Conservation (phyloP, 2,113 vertebrate species). For the Phyllopteryx taeniolatus region DNA sequence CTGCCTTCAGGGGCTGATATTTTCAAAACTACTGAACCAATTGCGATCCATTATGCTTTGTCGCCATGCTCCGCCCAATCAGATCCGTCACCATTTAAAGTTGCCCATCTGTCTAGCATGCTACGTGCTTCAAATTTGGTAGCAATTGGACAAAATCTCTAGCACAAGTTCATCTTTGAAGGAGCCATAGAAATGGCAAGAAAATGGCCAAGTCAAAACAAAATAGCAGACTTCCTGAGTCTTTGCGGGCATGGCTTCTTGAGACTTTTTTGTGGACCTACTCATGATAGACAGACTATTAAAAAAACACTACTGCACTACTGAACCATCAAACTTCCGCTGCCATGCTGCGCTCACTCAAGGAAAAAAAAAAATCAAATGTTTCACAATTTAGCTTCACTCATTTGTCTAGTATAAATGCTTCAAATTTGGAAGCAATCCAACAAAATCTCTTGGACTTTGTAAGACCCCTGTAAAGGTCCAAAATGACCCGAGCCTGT, state of each 20-base stretch:
- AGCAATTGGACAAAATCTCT: too few relatives aligned
- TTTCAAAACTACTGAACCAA: too few relatives aligned
- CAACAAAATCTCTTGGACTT: not conserved
- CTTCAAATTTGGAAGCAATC: not conserved
- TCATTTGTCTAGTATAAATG: not conserved
- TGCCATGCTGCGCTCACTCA: not conserved
- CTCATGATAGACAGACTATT: not conserved
- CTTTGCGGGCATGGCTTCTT: not conserved
- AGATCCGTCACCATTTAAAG: too few relatives aligned
- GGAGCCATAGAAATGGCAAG: not conserved
- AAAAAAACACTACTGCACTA: not conserved
- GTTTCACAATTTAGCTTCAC: not conserved
- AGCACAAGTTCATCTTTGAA: not conserved
- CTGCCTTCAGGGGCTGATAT: too few relatives aligned
- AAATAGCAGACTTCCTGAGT: not conserved
- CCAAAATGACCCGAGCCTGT: not conserved
- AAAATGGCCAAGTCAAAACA: not conserved
- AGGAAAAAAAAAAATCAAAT: not conserved
- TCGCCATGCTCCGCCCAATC: too few relatives aligned
- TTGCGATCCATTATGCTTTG: too few relatives aligned
- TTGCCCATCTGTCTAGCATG: too few relatives aligned
- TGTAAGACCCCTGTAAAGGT: not conserved
- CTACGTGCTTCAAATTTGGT: too few relatives aligned
- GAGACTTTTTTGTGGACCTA: not conserved
- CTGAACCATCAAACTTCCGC: not conserved